Base-by-base conservation (phyloP, 2,797 vertebrate genomes). In the Apogon hyalosoma region DNA sequence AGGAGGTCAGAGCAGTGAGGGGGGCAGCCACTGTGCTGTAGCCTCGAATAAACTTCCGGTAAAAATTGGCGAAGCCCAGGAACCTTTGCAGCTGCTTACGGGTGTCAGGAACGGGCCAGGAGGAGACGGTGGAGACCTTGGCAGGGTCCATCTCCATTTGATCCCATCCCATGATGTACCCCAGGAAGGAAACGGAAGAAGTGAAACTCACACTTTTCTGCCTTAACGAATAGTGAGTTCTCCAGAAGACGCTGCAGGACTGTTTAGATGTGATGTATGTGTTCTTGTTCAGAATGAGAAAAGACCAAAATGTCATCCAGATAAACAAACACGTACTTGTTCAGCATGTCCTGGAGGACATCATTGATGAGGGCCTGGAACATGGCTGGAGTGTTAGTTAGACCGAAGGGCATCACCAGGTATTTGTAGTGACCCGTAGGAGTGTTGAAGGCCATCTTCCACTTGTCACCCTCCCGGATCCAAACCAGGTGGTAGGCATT, bases 181-280 rank as follows among this genome's bases (percentile, higher is more conserved):
- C 43, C 3, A 46, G 11, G 11, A 40, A 40, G 39, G 10, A 11
- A 2, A 40, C 9, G 13, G 39, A 40, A 2, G 39, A 10, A 1
- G 13, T 40, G 39, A 16, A 45, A 45, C 3, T 45, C n/a, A 16
- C 42, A 45, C 8, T 45, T 45, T 9, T 45, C 42, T 0, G 42
- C 42, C 16, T 45, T 45, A 2, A 43, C 42, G 7, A n/a, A 43
- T 1, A 43, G 42, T 3, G 3, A 4, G 42, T 45, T 48, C 12
- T 48, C 46, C 3, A 49, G 11, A 1, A 49, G 10, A 0, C 11
- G 4, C 8, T 46, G 9, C 0, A 19, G 16, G 16, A 19, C 45
- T 1, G 8, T 1, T 2, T 11, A 0, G 9, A 49, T 1, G 6
- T 49, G 47, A 1, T 24, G 21, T 0, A 3, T 2, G 1, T 14